Conservation (phyloP, 2,888 invertebrate species). For the Acrobasis consociella region DNA sequence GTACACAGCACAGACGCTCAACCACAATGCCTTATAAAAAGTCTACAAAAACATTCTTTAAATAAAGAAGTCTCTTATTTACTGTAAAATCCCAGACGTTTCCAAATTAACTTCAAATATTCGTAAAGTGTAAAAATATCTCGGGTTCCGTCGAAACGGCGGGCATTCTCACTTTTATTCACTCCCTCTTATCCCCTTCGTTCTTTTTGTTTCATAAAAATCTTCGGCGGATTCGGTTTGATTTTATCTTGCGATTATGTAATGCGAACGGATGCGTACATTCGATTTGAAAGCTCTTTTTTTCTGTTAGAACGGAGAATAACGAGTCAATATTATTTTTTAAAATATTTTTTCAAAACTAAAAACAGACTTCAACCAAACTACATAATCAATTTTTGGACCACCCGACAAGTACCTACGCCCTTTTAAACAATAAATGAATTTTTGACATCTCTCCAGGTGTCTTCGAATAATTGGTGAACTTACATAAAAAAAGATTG, state of each 20-base stretch:
- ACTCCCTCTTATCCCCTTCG: constrained; percentile 11
- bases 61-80: constrained; percentile 9
- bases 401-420: no score
- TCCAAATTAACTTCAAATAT: constrained; percentile 20
- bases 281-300: constrained; percentile 4
- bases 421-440: no score
- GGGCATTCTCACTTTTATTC: constrained; percentile 18
- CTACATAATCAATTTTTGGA: no score
- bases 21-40: no score
- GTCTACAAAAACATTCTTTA: not conserved
- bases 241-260: constrained; percentile 20
- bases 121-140: constrained; percentile 19
- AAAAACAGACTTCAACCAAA: no score
- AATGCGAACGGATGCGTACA: constrained; percentile 3
- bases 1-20: no score
- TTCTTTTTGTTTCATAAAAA: constrained; percentile 18
- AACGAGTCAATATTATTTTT: no score
- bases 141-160: not conserved
- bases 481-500: no score
- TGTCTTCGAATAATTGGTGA: no score
- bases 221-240: constrained; percentile 2
- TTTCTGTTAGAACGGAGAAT: not conserved
- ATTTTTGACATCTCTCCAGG: no score
- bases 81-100: constrained; percentile 17
- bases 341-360: no score